Evolutionary conservation across 2,797 vertebrate species (phyloP).

Genomic region (Chrysocyon brachyurus): DNA sequence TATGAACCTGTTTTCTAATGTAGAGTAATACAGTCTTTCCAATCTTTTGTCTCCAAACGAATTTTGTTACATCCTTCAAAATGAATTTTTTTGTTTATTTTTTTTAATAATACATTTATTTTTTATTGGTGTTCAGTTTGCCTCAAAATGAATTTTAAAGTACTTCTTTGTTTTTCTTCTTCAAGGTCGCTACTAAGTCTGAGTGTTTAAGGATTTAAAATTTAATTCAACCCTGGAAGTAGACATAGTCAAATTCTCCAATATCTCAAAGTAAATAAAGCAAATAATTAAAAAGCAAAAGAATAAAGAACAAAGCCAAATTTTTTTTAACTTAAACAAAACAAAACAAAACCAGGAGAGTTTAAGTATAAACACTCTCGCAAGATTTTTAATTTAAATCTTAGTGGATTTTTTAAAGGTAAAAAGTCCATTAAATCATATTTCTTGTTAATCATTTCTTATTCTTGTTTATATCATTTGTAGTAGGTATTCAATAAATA

Average conservation of each 20-base stretch:
- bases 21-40: neutral
- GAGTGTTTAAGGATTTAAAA: neutral
- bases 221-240: constrained; percentile 22
- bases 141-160: neutral
- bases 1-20: neutral
- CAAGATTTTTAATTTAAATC: constrained; percentile 23
- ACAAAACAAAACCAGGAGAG: too few relatives aligned
- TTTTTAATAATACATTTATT: too few relatives aligned
- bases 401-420: neutral
- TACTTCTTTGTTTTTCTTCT: neutral
- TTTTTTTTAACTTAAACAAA: neutral
- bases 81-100: neutral
- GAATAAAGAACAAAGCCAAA: neutral
- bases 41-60: neutral
- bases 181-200: neutral
- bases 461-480: neutral
- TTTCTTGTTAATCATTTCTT: neutral
- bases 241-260: neutral
- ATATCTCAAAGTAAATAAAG: neutral
- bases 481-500: constrained; percentile 26
- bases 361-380: neutral
- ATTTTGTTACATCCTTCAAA: neutral
- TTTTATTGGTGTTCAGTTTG: too few relatives aligned
- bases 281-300: constrained; percentile 38
- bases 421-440: neutral